Base-by-base conservation (phyloP, 2,797 vertebrate genomes). In the Catharus ustulatus region DNA sequence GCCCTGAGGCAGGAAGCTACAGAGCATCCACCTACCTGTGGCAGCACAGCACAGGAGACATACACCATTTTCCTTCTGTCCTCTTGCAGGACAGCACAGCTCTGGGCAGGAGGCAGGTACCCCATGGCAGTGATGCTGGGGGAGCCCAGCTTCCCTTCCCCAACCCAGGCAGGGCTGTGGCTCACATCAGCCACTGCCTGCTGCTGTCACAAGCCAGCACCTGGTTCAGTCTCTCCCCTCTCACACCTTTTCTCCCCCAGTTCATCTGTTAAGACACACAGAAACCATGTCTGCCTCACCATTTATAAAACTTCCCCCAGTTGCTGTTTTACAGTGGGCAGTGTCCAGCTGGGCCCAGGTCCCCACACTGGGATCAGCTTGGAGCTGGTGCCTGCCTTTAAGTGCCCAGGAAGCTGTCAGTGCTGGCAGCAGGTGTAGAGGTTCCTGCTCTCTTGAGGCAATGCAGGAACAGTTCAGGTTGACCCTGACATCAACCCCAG, bases 291-390 rank as follows among this genome's bases (percentile, higher is more conserved):
- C 77, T 63, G 71, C 85, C 86, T 91, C 88, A 74, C 45, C 29
- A 15, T 97, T 97, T 97, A 97, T 97, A 96, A 88, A 95, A 93
- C 34, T 64, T 30, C 52, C n/a, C 64, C 72, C 15, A 54, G 40
- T 21, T 82, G 74, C 58, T 91, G 67, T 80, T 95, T 63, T 67
- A 94, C 90, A 96, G 29, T 4, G 16, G 68, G 83, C 54, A 90
- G 83, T 79, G 72, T 89, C 86, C 88, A 83, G 54, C 63, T 87
- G 78, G 87, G 59, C 48, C 36, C 75, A 74, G 81, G 42, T 24
- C 74, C 34, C 78, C 45, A 20, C 6, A 13, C 6, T 46, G 45
- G 49, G 57, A 64, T 90, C 32, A 36, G 69, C 34, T 15, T 32
- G 6, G 24, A 58, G 81, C 78, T 68, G 63, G 81, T 27, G 15